Conservation (phyloP, 2,797 vertebrate species). For the Enteromius treurensis region DNA sequence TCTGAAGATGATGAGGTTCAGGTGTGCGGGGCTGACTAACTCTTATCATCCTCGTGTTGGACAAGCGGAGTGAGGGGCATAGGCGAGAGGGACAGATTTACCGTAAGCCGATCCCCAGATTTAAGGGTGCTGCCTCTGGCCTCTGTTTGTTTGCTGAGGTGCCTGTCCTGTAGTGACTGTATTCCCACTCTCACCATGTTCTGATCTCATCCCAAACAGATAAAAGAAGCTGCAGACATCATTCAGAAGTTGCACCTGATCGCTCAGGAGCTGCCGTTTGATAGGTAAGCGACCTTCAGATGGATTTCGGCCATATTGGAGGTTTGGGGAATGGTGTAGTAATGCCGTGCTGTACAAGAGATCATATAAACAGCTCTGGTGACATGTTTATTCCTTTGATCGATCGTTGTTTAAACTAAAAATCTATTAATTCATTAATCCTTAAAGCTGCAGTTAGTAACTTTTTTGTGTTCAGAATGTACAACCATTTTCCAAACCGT, state of each 20-base stretch:
- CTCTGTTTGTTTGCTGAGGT: constrained; percentile 65
- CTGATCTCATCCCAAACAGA: constrained; percentile 75
- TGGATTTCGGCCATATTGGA: constrained; percentile 51
- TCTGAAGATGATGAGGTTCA: constrained; percentile 70
- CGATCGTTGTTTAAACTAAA: not conserved
- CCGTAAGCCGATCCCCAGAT: constrained; percentile 73
- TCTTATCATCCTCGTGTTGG: constrained; percentile 73
- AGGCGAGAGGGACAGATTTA: constrained; percentile 52
- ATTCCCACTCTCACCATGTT: constrained; percentile 52
- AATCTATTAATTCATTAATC: not conserved
- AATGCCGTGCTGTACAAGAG: not conserved
- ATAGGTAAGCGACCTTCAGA: constrained; percentile 84
- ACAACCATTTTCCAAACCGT: too few relatives aligned
- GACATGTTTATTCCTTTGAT: not conserved
- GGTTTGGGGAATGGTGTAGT: not conserved
- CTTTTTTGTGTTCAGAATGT: too few relatives aligned
- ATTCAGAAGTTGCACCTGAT: constrained; percentile 99
- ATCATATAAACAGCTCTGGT: not conserved
- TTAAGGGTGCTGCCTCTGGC: constrained; percentile 67
- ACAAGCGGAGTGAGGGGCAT: constrained; percentile 68
- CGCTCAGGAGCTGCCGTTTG: constrained; percentile 98
- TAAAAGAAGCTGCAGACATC: constrained; percentile 99
- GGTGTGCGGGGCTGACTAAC: constrained; percentile 72
- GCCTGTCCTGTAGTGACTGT: constrained; percentile 67
- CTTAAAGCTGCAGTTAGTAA: not conserved